Evolutionary conservation across 2,888 invertebrate genomes (phyloP).

Genomic region (Cephus spinipes): DNA sequence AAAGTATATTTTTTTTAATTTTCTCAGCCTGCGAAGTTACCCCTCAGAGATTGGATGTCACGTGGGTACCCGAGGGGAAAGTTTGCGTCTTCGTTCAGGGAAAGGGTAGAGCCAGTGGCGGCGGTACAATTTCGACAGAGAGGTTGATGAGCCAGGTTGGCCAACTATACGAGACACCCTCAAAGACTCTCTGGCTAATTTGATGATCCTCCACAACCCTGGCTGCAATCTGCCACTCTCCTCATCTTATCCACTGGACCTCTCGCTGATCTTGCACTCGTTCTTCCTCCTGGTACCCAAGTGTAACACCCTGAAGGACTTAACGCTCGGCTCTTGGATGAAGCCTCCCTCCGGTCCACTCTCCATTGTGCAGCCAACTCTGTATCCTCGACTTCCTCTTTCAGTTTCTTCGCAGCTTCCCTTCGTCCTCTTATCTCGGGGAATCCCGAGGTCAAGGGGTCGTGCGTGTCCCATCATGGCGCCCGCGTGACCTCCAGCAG

Average conservation of each 20-base stretch:
- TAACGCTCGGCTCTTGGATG: slow-evolving; percentile 7
- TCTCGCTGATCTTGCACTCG: slow-evolving; percentile 25
- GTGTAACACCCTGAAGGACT: not conserved
- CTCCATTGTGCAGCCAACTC: not conserved
- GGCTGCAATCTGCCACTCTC: slow-evolving; percentile 60
- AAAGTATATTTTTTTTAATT: not conserved
- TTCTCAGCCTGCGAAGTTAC: not conserved
- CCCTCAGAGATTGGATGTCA: not conserved
- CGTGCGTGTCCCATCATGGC: not conserved
- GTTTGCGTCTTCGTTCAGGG: slow-evolving; percentile 54
- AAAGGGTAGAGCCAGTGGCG: slow-evolving; percentile 44
- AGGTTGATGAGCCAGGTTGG: slow-evolving; percentile 57
- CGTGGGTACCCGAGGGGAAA: slow-evolving; percentile 31
- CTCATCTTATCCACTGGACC: not conserved
- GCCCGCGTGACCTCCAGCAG: not conserved
- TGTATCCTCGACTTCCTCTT: not conserved
- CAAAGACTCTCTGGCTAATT: slow-evolving; percentile 65
- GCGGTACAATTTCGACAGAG: slow-evolving; percentile 56
- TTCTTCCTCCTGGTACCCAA: not conserved
- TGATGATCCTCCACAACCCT: slow-evolving; percentile 64
- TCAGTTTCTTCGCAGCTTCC: not conserved
- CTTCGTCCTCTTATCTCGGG: not conserved
- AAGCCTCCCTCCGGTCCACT: not conserved
- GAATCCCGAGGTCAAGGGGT: not conserved
- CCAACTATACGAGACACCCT: slow-evolving; percentile 55